phyloP scores from a whole-genome alignment of 2,888 invertebrate genomes.

The Polyommatus icarus region DNA sequence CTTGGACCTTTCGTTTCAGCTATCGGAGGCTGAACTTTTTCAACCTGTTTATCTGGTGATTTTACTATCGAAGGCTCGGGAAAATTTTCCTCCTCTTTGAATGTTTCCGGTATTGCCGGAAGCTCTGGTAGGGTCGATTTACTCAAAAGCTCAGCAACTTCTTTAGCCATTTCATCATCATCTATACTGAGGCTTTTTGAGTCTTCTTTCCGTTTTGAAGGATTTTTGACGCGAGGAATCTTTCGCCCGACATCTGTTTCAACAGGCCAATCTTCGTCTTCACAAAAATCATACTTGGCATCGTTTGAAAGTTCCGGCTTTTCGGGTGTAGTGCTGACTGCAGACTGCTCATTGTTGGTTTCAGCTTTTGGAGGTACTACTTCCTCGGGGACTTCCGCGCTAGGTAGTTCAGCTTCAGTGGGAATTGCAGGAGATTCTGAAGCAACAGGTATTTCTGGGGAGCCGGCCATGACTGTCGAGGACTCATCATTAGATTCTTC shows the following conservation, averaged over 20 bases:
- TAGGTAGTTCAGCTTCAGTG: constrained; percentile 62
- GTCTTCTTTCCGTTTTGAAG: constrained; percentile 64
- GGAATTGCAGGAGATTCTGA: constrained; percentile 66
- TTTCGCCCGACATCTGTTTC: constrained; percentile 81
- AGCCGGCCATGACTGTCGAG: constrained; percentile 53
- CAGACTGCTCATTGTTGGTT: constrained; percentile 50
- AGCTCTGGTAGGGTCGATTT: constrained; percentile 81
- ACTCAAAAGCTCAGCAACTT: constrained; percentile 82
- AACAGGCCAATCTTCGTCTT: constrained; percentile 83
- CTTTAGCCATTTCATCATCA: constrained; percentile 74
- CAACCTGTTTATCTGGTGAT: constrained; percentile 70
- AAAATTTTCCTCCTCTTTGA: constrained; percentile 80
- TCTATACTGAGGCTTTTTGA: constrained; percentile 67
- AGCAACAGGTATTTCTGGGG: constrained; percentile 62
- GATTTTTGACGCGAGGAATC: constrained; percentile 82
- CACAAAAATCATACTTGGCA: constrained; percentile 90
- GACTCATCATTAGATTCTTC: constrained; percentile 68
- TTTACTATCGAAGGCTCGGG: constrained; percentile 75
- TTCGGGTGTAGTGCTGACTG: constrained; percentile 46
- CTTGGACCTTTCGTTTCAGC: constrained; percentile 48
- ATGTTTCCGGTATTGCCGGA: constrained; percentile 74
- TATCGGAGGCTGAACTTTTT: constrained; percentile 45
- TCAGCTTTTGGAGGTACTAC: constrained; percentile 49
- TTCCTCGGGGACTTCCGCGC: constrained; percentile 52
- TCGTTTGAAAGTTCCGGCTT: constrained; percentile 74